Base-by-base conservation (phyloP, 2,888 invertebrate genomes). In the Thelaira solivaga region DNA sequence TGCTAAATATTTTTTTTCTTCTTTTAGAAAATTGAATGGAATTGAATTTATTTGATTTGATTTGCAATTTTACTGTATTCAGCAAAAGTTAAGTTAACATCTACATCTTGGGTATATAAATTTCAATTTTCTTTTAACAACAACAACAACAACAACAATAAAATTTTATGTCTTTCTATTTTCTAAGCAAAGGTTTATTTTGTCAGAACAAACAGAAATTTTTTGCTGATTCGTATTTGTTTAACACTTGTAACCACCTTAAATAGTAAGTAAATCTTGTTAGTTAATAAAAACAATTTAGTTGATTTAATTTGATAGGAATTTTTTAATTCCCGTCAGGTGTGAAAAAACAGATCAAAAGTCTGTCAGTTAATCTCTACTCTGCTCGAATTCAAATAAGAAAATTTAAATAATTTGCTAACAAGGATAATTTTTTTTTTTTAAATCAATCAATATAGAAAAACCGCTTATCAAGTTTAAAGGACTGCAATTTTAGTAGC, bases 21-120 rank as follows among this genome's bases (percentile, higher is more conserved):
- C n/a, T 71, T 18, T 26, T 55, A 36, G 31, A 62, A 47, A 47
- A 47, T 64, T 43, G 11, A 51, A 47, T 64, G 31, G 11, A 51
- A 68, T 77, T 64, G 18, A 72, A 51, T 77, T 77, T 73, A 29
- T 57, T 68, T 68, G 36, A 64, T 77, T 73, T 57, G 51, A 73
- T 77, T 59, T 68, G 51, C 41, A 64, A 73, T 73, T 68, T 73
- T 68, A 45, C 62, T 64, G 49, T 45, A 59, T 62, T 77, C 68
- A 73, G 64, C 67, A 73, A 49, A 45, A 73, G 2, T 68, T 73
- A n/a, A n/a, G 49, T 16, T 45, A 45, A n/a, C 8, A 20, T 59
- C 41, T n/a, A n/a, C n/a, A n/a, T n/a, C 8, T n/a, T 36, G 13
- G 1, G 36, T 20, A 64, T 29, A 47, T 24, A 13, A n/a, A 20